Evolutionary conservation across 2,888 invertebrate species (phyloP), one percentile per base, ranked within the genome.

Genomic region (Antitype chi): DNA sequence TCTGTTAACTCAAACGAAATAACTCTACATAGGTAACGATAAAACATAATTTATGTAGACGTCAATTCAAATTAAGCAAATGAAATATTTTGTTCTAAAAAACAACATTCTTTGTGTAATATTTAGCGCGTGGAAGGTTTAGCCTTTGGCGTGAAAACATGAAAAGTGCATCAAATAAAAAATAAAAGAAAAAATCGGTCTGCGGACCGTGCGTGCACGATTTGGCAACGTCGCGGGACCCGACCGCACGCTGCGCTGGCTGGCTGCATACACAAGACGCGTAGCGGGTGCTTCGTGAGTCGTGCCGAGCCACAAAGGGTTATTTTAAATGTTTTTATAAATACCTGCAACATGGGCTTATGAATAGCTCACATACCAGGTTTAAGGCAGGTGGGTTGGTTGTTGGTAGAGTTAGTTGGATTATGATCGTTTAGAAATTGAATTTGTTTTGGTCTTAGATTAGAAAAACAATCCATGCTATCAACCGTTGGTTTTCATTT

Each of bases 171-270:
- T 85, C 60, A 76, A 81, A 78, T 79, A 70, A 68, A 52, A 85
- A 74, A 69, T 78, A 68, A 11, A 52, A 67, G 47, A 70, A 23
- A 73, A 76, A 73, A 71, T 49, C 62, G 68, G 66, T 63, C 64
- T 25, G 68, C 49, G 32, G 63, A 38, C 59, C 70, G 78, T 70
- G 66, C 74, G 78, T 81, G 88, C 88, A 87, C 88, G 87, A 75
- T 86, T 79, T 88, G 88, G 88, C 88, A 88, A 88, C 88, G 81
- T 87, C 85, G 87, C 87, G 53, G 72, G 69, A 55, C 59, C 59
- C 25, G 32, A 66, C 78, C 71, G 67, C 64, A 60, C 68, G 81
- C 76, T 67, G 47, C 43, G 49, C 67, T 76, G 66, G 57, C 76
- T 66, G 67, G 70, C 78, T 72, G 69, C 78, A 76, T 79, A 85